Evolutionary conservation across 2,888 invertebrate species (phyloP), one percentile per base, ranked within the genome.

Genomic region (Euplagia quadripunctaria): DNA sequence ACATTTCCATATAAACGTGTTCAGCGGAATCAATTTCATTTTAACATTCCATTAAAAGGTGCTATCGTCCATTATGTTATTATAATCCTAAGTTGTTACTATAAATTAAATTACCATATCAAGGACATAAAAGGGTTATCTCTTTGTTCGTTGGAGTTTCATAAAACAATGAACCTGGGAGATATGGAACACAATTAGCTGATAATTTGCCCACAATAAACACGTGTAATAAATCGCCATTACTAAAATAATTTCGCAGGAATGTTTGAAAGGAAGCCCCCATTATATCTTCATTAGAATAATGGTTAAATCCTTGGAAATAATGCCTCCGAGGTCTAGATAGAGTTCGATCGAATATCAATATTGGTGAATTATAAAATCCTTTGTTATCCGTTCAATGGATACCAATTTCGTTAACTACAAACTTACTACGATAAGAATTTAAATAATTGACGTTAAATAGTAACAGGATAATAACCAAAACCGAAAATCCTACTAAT

Each of bases 71-170:
- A 65, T 31, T 16, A 41, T 51, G 16, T 51, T 49, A 49, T 49
- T 31, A 66, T 31, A 31, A 66, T 51, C 8, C 31, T 31, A 16
- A 66, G 17, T 66, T 42, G 31, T n/a, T 70, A 11, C 41, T 7
- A 20, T 42, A 64, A 64, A 70, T 70, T 71, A 31, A 58, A 71
- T 71, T 71, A 71, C 6, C 65, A 71, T 66, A 49, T 58, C 17
- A 20, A 20, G 11, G 49, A 49, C 6, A 70, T 63, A 12, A 63
- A 49, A 41, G 51, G 63, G 49, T 17, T 67, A 51, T 64, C 8
- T 70, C 64, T 14, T 51, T 41, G 70, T 70, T 51, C 64, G 51
- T 64, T 51, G 3, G 51, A 7, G 42, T 64, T 65, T 64, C 42
- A 64, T 41, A 52, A 55, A 68, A 55, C 68, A 68, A 68, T 67